These are phyloP conservation scores for Uloborus diversus DNA, from an alignment of 1,140 invertebrate genomes.

Conservation along the genomic window DNA sequence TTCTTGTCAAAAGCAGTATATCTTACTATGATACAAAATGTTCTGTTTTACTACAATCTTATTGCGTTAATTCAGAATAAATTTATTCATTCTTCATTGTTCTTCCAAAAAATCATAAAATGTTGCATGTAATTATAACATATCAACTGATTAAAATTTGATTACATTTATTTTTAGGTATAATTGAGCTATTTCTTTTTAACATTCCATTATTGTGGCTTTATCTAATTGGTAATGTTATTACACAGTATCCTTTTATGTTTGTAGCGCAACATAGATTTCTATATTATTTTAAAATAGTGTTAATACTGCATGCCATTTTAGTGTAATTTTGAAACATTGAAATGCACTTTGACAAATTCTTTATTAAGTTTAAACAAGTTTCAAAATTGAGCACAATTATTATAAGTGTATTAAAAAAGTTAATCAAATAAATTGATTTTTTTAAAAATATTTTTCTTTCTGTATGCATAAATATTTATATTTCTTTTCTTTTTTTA, in stretches of 20 bases:
- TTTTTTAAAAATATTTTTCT: no score
- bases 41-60: neutral
- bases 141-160: slow-evolving; percentile 19
- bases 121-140: neutral
- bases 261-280: neutral
- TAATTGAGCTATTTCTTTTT: slow-evolving; percentile 63
- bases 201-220: slow-evolving; percentile 78
- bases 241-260: slow-evolving; percentile 84
- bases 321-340: neutral
- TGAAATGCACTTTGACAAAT: neutral
- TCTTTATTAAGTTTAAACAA: neutral
- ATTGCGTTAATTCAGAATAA: neutral
- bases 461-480: no score
- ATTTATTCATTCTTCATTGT: neutral
- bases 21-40: neutral
- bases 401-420: neutral
- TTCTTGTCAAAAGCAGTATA: neutral
- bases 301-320: no score
- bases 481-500: no score
- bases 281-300: neutral
- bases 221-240: slow-evolving; percentile 84
- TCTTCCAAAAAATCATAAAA: neutral
- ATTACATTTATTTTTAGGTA: slow-evolving; percentile 56
- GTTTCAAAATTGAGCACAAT: neutral
- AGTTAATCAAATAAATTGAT: neutral